These are phyloP conservation scores for Anas platyrhynchos DNA, from an alignment of 2,113 vertebrate genomes.

Conservation along the genomic window DNA sequence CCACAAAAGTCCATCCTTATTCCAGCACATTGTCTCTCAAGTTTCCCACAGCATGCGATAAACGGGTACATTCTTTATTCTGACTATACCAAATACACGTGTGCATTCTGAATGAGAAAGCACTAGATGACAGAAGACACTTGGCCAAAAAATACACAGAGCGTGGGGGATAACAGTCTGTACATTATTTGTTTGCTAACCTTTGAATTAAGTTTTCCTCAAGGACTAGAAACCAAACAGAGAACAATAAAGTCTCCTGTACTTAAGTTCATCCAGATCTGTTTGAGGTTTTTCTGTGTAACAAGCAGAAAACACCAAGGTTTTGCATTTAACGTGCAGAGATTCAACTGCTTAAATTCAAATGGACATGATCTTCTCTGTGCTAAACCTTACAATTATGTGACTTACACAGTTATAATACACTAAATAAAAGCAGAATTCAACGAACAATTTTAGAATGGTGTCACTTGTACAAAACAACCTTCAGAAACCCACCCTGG, in stretches of 20 bases:
- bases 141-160: neutral
- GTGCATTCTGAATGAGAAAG: neutral
- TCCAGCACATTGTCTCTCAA: neutral
- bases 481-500: neutral
- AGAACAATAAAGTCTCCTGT: neutral
- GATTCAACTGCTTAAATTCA: neutral
- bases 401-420: neutral
- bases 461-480: neutral
- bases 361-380: neutral
- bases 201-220: neutral
- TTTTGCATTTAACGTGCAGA: fast-evolving
- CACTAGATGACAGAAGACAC: neutral
- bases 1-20: neutral
- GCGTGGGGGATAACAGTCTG: neutral
- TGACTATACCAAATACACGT: neutral
- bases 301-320: neutral
- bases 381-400: neutral
- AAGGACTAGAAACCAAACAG: neutral
- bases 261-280: neutral
- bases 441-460: neutral
- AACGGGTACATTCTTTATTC: neutral
- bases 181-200: neutral
- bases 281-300: neutral
- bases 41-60: neutral
- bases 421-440: neutral